phyloP scores from a whole-genome alignment of 2,888 invertebrate genomes.

The Melanophora roralis region DNA sequence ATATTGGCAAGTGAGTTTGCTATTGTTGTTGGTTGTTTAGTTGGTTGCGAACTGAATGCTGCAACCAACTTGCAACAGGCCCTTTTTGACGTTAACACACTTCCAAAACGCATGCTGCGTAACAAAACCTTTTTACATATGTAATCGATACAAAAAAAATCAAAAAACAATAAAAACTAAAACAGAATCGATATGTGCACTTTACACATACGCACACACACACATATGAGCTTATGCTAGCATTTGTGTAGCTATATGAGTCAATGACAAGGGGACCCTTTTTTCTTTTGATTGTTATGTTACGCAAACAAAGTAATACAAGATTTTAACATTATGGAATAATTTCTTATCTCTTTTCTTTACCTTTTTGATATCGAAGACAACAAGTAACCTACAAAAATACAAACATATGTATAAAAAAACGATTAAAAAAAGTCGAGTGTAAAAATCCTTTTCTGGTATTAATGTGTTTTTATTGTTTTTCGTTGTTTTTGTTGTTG shows the following conservation, averaged over 20 bases:
- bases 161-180: too few relatives aligned
- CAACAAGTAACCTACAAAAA: constrained; percentile 49
- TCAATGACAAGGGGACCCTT: constrained; percentile 44
- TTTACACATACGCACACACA: background rate
- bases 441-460: constrained; percentile 53
- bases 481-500: background rate
- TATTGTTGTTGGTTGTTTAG: background rate
- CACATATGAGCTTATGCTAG: background rate
- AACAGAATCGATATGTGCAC: constrained; percentile 10
- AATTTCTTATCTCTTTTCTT: constrained; percentile 11
- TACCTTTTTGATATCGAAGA: background rate
- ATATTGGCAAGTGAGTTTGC: background rate
- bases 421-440: constrained; percentile 45
- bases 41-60: background rate
- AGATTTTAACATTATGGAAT: constrained; percentile 59
- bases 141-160: constrained; percentile 59
- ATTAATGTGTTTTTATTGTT: background rate
- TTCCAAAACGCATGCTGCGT: constrained; percentile 60
- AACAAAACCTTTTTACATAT: constrained; percentile 55
- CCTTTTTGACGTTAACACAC: constrained; percentile 53
- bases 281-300: constrained; percentile 48
- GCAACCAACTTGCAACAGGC: constrained; percentile 1
- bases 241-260: background rate
- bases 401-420: background rate
- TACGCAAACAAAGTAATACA: constrained; percentile 60